Evolutionary conservation across 2,797 vertebrate species (phyloP).

Genomic region (Crypturellus tataupa): DNA sequence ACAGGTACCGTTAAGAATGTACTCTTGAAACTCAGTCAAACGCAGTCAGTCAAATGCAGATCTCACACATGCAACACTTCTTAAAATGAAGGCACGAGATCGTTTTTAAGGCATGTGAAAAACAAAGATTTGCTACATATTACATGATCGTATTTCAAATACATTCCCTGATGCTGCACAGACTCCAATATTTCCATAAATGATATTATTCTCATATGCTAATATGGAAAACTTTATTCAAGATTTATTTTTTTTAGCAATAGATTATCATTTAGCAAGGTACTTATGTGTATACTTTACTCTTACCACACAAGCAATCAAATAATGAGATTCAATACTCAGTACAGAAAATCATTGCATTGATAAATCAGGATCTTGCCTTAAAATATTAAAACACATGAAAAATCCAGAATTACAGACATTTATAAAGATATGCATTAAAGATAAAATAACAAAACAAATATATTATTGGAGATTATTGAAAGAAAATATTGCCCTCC

Average conservation of each 20-base stretch:
- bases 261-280: neutral
- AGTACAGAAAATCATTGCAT: neutral
- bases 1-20: neutral
- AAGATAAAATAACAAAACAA: neutral
- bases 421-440: neutral
- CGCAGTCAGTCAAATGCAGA: neutral
- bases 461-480: neutral
- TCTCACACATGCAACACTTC: neutral
- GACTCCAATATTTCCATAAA: neutral
- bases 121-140: neutral
- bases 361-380: neutral
- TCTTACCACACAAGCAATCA: neutral
- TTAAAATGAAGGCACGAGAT: too few species aligned
- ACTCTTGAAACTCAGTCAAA: neutral
- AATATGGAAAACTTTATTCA: neutral
- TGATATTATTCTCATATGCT: neutral
- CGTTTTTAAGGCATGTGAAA: neutral
- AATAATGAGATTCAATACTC: neutral
- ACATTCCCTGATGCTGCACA: neutral
- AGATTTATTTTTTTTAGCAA: neutral
- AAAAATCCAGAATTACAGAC: neutral
- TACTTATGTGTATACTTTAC: neutral
- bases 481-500: slow-evolving; percentile 19
- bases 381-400: neutral
- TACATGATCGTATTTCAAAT: neutral